Base-by-base conservation (phyloP, 2,797 vertebrate species). In the Hapalemur alaotrensis region DNA sequence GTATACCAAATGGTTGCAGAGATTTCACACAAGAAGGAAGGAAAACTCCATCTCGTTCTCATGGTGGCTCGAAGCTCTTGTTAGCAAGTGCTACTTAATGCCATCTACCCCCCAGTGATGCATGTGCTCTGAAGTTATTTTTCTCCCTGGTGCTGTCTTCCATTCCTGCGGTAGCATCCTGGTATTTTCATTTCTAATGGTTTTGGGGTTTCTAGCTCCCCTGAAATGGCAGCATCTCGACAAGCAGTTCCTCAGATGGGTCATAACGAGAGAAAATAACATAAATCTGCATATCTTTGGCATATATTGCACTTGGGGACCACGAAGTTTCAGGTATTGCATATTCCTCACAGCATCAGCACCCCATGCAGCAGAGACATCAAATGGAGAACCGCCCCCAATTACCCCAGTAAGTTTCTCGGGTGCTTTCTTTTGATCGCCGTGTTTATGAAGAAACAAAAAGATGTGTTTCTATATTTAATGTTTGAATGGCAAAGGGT, bases 161-260 rank as follows among this genome's bases (percentile, higher is more conserved):
- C 38, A 78, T 48, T 57, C 18, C 7, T 43, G 50, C 86, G 57
- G 63, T 14, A 75, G 80, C 59, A 25, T 32, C 57, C 22, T 43
- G 38, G 46, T 25, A 78, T 20, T 95, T 61, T 32, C 93, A 70
- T 73, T 97, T 59, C 78, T 93, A 41, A n/a, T 76, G 35, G 15
- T 78, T 63, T 54, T 85, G 43, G 43, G 25, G 63, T 81, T 83
- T 95, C 95, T 48, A 32, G 32, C n/a, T 75, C 81, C 13, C 78
- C 93, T 88, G 46, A 90, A 93, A 92, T 2, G 23, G 86, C 43
- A 88, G 67, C 63, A 10, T 65, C 32, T 3, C 15, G 59, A 84
- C 15, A 6, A 92, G 23, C 7, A 2, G 41, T 14, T 23, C 69
- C 96, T 97, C 94, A 2, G 41, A 95, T 73, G 92, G 92, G 46